Evolutionary conservation across 2,888 invertebrate genomes (phyloP).

Genomic region (Drosophila suboccidentalis): DNA sequence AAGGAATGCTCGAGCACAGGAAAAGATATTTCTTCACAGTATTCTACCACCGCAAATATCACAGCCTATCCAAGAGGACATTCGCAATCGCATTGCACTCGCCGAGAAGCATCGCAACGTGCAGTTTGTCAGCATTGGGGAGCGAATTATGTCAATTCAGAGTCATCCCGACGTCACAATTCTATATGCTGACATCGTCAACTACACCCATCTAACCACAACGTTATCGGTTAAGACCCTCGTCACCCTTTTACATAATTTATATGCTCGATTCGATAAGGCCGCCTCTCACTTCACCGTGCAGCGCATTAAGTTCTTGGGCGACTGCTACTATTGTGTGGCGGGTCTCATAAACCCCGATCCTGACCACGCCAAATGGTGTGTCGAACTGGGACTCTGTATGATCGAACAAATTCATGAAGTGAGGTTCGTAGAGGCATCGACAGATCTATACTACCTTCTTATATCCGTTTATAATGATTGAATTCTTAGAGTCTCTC

Average conservation of each 20-base stretch:
- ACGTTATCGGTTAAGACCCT: conserved; percentile 92
- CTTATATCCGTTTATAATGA: not conserved
- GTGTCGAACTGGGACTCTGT: conserved; percentile 94
- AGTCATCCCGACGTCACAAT: conserved; percentile 95
- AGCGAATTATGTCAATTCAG: conserved; percentile 88
- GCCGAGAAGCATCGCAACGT: not conserved
- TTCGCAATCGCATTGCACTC: conserved; percentile 86
- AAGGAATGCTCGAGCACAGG: conserved; percentile 45
- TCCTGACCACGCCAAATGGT: conserved; percentile 93
- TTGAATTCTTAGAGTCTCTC: conserved; percentile 86
- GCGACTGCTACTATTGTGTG: conserved; percentile 97
- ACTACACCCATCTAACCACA: conserved; percentile 92
- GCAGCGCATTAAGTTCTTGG: conserved; percentile 95
- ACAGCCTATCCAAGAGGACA: conserved; percentile 87
- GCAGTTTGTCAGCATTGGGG: not conserved
- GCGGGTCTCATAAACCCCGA: conserved; percentile 93
- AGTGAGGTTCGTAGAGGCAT: conserved; percentile 84
- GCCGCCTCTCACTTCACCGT: conserved; percentile 93
- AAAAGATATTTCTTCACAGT: conserved; percentile 89
- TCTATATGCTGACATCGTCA: conserved; percentile 96
- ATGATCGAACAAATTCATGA: conserved; percentile 95
- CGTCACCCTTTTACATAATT: conserved; percentile 94
- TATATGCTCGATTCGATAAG: conserved; percentile 96
- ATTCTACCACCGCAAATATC: conserved; percentile 95
- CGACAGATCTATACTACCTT: not conserved